Base-by-base conservation (phyloP, 2,888 invertebrate genomes). In the Lottia gigantea region DNA sequence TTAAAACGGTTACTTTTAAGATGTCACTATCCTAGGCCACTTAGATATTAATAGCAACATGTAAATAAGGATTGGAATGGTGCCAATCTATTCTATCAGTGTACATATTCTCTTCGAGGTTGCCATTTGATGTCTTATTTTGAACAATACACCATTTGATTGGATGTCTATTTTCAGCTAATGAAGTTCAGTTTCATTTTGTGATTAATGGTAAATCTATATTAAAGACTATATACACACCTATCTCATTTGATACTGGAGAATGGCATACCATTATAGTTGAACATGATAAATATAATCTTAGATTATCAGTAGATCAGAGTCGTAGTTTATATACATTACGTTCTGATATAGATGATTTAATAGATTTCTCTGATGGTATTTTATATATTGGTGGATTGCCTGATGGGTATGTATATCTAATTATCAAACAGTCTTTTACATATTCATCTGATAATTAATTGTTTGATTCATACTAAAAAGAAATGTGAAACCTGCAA, bases 251-350 rank as follows among this genome's bases (percentile, higher is more conserved):
- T 65, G 96, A 96, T 86, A 94, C 94, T 67, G 97, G 96, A 0
- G 95, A 96, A 87, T 97, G 97, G 97, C 97, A 97, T 88, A 95
- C 96, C 89, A 93, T 97, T 77, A 95, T 95, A 94, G 95, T 97
- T 74, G 96, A 97, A 90, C 95, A 96, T 87, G 96, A 96, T 89
- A 93, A 94, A 86, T 95, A 96, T 88, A 96, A 85, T 68, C 74
- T 83, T 8, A 74, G 84, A 12, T 82, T 83, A 67, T 80, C 78
- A 62, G 71, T 84, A 49, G 83, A 83, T 67, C 74, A 69, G 64
- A 61, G 71, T 16, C 74, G 73, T 46, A 70, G 71, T 47, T 75
- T 82, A 11, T 71, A 75, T 16, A 74, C 80, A 12, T 76, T 78
- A 16, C 70, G 73, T 2, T 11, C 67, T 8, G 71, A 71, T 45